These are phyloP conservation scores for Odontophorus gujanensis DNA, from an alignment of 2,113 vertebrate species.

Conservation along the genomic window DNA sequence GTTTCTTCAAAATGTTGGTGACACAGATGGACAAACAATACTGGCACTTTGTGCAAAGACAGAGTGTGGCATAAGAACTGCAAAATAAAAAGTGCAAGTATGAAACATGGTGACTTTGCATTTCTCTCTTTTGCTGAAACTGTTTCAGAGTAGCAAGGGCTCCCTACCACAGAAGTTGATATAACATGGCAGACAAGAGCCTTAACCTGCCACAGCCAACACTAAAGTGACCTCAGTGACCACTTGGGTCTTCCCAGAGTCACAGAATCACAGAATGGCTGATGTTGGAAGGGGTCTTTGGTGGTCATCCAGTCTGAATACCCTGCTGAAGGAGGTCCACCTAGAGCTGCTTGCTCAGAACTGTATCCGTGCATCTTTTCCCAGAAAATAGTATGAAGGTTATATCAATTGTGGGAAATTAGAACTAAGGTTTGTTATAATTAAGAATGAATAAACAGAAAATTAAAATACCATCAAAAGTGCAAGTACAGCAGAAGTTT, in stretches of 20 bases:
- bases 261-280: not conserved
- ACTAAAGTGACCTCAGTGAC: not conserved
- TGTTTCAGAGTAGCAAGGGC: not conserved
- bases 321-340: not conserved
- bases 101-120: not conserved
- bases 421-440: not conserved
- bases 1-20: not conserved
- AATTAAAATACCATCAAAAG: not conserved
- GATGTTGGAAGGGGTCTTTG: not conserved
- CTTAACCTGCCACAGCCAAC: not conserved
- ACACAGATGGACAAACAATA: not conserved
- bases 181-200: not conserved
- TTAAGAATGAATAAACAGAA: not conserved
- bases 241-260: not conserved
- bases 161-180: not conserved
- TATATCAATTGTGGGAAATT: constrained; percentile 47
- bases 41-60: not conserved
- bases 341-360: not conserved
- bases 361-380: not conserved
- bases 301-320: not conserved
- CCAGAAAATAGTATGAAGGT: constrained; percentile 2
- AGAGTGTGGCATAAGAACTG: not conserved
- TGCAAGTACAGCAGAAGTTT: not conserved
- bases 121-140: not conserved
- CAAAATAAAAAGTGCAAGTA: not conserved